phyloP scores from a whole-genome alignment of 1,140 invertebrate species.

The Leptinotarsa defecta region DNA sequence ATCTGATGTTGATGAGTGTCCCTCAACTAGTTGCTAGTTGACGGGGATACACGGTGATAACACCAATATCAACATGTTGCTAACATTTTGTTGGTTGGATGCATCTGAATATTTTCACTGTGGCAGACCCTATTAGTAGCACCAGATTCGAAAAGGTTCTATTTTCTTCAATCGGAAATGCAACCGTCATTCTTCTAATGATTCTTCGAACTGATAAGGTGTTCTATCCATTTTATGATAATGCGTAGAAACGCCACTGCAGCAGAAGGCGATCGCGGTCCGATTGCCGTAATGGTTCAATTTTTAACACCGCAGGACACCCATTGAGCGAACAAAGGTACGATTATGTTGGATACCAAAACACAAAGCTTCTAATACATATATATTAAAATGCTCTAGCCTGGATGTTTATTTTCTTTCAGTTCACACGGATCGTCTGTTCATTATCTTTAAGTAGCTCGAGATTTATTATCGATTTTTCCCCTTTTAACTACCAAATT shows the following conservation, averaged over 20 bases:
- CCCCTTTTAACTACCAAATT: slow-evolving; percentile 39
- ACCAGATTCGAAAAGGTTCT: too few species aligned
- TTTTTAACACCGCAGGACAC: slow-evolving; percentile 54
- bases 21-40: too few species aligned
- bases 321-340: slow-evolving; percentile 54
- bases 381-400: slow-evolving; percentile 51
- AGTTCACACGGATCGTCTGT: slow-evolving; percentile 45
- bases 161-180: background rate
- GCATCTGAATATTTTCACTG: background rate
- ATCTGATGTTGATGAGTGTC: too few species aligned
- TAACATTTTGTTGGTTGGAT: too few species aligned
- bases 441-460: slow-evolving; percentile 44
- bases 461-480: slow-evolving; percentile 46
- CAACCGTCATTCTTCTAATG: background rate
- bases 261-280: slow-evolving; percentile 33
- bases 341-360: slow-evolving; percentile 49
- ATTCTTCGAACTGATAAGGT: background rate
- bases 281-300: slow-evolving; percentile 55
- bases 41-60: too few species aligned
- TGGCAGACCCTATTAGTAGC: background rate
- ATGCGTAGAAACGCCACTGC: slow-evolving; percentile 19
- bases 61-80: too few species aligned
- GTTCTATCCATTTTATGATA: background rate
- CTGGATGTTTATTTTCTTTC: slow-evolving; percentile 51
- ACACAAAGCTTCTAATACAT: slow-evolving; percentile 55